Percentiles rank a stretch among this genome's conserved stretches.
Conservation (phyloP, 2,797 vertebrate species). For the Gallinago stenura region DNA sequence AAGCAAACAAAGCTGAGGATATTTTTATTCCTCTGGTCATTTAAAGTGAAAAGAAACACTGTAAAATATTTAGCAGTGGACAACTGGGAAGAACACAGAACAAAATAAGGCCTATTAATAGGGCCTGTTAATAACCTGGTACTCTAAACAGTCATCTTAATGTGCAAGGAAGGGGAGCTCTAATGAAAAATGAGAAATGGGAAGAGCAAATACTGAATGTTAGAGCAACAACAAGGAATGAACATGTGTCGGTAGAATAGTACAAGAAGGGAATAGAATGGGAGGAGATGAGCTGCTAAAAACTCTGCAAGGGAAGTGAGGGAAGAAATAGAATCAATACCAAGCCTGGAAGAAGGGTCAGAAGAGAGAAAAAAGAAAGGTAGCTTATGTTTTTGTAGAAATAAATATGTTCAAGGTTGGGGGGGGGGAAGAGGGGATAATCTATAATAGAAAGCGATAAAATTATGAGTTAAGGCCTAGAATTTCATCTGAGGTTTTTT, state of each 20-base stretch:
- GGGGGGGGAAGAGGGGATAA: background rate
- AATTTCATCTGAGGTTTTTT: constrained; percentile 23
- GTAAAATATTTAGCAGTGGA: background rate
- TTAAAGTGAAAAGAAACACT: background rate
- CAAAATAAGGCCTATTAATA: background rate
- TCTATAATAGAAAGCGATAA: constrained; percentile 6
- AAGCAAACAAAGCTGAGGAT: background rate
- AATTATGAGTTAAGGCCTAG: constrained; percentile 22
- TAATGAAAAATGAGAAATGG: background rate
- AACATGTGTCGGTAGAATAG: background rate
- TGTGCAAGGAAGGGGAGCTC: background rate
- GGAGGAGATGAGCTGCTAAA: background rate
- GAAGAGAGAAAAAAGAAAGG: background rate
- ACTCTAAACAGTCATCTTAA: background rate
- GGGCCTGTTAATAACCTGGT: background rate
- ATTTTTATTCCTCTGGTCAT: background rate
- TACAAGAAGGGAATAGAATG: background rate
- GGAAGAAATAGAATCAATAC: background rate
- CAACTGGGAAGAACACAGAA: background rate
- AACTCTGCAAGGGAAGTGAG: background rate
- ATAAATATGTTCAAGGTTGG: background rate
- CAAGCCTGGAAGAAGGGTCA: background rate
- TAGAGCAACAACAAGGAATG: background rate
- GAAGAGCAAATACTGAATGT: background rate
- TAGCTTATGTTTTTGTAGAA: background rate